These are phyloP conservation scores for Limosa lapponica DNA, from an alignment of 2,797 vertebrate genomes.

Conservation along the genomic window DNA sequence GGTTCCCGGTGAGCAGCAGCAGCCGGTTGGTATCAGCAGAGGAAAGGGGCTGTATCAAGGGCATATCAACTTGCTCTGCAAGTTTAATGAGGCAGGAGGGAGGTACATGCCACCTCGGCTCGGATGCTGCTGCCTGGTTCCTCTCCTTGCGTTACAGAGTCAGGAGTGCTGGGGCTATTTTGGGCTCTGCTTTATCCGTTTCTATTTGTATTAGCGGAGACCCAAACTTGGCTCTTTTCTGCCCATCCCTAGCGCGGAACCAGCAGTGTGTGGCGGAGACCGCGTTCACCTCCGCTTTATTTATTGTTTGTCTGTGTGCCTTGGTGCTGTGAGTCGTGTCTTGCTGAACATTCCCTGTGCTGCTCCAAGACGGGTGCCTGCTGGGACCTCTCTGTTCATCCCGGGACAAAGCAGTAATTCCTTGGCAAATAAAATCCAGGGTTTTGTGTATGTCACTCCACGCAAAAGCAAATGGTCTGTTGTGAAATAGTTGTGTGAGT, in stretches of 20 bases:
- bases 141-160: background rate
- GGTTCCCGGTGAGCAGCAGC: constrained; percentile 33
- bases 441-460: accelerated
- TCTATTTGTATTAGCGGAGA: background rate
- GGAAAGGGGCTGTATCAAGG: constrained; percentile 66
- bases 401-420: background rate
- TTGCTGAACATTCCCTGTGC: background rate
- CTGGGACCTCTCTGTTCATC: background rate
- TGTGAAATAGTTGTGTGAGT: background rate
- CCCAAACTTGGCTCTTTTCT: background rate
- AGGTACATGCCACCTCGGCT: background rate
- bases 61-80: constrained; percentile 66
- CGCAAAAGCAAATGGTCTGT: background rate
- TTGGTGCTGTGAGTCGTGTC: background rate
- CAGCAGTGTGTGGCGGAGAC: background rate
- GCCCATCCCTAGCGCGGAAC: background rate
- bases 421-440: background rate
- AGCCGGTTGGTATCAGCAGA: constrained; percentile 34
- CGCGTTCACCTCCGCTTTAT: background rate
- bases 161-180: background rate
- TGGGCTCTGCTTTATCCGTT: background rate
- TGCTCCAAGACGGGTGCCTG: background rate
- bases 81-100: constrained; percentile 78
- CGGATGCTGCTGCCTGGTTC: background rate
- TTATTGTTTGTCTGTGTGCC: background rate